Conservation (phyloP, 2,797 vertebrate genomes). For the Crypturellus tataupa region DNA sequence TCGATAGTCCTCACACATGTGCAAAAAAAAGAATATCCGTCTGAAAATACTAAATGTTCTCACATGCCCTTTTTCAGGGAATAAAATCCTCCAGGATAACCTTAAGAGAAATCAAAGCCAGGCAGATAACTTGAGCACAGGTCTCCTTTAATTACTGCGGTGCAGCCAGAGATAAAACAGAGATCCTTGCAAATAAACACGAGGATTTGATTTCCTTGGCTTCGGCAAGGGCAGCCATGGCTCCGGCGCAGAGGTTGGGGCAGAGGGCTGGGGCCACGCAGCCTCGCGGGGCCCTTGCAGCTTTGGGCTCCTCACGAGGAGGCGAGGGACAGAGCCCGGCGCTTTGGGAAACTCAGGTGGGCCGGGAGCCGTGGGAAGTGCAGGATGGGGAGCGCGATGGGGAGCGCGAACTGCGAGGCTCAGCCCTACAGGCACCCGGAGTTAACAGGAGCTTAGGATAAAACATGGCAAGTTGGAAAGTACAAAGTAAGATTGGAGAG, state of each 20-base stretch:
- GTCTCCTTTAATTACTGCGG: slow-evolving; percentile 70
- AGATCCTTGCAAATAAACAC: slow-evolving; percentile 37
- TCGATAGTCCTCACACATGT: slow-evolving; percentile 18
- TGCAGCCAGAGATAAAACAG: slow-evolving; percentile 66
- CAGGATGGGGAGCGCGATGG: no score
- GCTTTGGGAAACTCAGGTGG: slow-evolving; percentile 2
- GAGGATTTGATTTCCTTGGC: slow-evolving; percentile 58
- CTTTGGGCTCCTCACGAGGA: background rate
- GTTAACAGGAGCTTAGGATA: background rate
- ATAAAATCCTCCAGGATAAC: slow-evolving; percentile 28
- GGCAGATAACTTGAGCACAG: background rate
- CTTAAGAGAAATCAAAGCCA: slow-evolving; percentile 42
- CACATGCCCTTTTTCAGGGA: slow-evolving; percentile 27
- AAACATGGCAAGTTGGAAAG: accelerated
- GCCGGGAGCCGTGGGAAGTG: no score
- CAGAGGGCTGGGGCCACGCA: background rate
- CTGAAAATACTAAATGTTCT: slow-evolving; percentile 34
- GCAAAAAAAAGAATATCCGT: background rate
- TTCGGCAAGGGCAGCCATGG: slow-evolving; percentile 39
- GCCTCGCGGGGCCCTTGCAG: background rate
- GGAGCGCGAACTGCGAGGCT: background rate
- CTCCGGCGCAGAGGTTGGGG: background rate
- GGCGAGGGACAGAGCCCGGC: background rate
- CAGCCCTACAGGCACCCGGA: background rate
- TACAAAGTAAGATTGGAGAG: accelerated